These are phyloP conservation scores for Craterocephalus amniculus DNA, from an alignment of 2,797 vertebrate genomes.

Conservation along the genomic window DNA sequence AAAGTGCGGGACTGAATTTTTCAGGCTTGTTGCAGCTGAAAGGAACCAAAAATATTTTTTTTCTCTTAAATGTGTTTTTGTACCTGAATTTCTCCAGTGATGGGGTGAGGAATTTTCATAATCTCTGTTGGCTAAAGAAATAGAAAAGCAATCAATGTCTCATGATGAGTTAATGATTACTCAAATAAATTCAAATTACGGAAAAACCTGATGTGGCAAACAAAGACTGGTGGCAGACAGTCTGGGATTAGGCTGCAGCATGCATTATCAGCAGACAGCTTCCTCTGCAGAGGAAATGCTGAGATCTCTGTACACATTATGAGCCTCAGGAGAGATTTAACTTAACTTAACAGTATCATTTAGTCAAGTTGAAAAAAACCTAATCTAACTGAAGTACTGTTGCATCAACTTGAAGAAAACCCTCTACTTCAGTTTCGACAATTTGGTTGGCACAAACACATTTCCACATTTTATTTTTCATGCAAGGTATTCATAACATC, in stretches of 20 bases:
- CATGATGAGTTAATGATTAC: not conserved
- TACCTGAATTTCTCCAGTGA: constrained; percentile 99
- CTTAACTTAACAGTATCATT: constrained; percentile 21
- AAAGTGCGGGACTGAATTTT: not conserved
- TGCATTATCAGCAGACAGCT: constrained; percentile 28
- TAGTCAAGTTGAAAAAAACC: constrained; percentile 32
- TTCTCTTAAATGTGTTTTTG: not conserved
- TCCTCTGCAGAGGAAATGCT: constrained; percentile 18
- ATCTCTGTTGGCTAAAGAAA: constrained; percentile 85
- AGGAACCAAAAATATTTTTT: no score
- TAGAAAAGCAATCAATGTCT: constrained; percentile 24
- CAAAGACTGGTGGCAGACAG: constrained; percentile 12
- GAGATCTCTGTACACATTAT: constrained; percentile 28
- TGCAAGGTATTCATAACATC: not conserved
- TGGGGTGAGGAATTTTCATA: constrained; percentile 86
- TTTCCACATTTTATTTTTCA: constrained; percentile 5
- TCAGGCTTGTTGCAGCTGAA: not conserved
- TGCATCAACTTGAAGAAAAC: not conserved
- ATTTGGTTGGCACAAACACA: constrained; percentile 3
- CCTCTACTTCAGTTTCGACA: not conserved
- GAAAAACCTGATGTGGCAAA: not conserved
- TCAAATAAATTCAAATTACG: not conserved
- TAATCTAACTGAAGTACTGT: not conserved
- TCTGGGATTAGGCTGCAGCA: constrained; percentile 4
- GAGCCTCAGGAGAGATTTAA: constrained; percentile 23